Evolutionary conservation across 1,140 invertebrate species (phyloP).

Genomic region (Pygmarrhopalites habei): DNA sequence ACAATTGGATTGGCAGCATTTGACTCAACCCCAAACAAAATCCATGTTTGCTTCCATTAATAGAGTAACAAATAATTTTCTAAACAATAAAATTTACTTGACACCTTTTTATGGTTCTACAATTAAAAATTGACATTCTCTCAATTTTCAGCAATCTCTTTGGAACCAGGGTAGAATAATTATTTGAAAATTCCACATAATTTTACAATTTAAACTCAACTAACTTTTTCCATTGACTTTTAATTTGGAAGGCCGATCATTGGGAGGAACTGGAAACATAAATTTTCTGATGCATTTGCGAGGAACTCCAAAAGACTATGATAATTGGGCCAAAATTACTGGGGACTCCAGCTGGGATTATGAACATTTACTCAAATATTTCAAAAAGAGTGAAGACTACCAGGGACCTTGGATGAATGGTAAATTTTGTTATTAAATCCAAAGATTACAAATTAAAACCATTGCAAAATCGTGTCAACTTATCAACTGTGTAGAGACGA

Average conservation of each 20-base stretch:
- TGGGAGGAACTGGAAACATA: conserved; percentile 15
- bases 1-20: conserved; percentile 16
- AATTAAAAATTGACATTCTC: too few species aligned
- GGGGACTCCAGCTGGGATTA: conserved; percentile 53
- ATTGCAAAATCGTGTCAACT: too few species aligned
- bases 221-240: too few species aligned
- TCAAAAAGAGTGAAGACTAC: conserved; percentile 70
- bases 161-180: too few species aligned
- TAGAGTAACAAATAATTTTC: too few species aligned
- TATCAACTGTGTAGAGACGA: conserved; percentile 10
- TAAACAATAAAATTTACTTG: too few species aligned
- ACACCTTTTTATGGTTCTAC: too few species aligned
- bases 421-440: too few species aligned
- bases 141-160: conserved; percentile 4
- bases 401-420: conserved; percentile 15
- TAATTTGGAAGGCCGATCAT: conserved; percentile 8
- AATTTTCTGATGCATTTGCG: conserved; percentile 21
- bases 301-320: conserved; percentile 48
- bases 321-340: conserved; percentile 51
- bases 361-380: conserved; percentile 64
- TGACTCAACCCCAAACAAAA: conserved; percentile 8
- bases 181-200: too few species aligned
- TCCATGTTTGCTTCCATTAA: conserved; percentile 9
- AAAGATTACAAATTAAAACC: too few species aligned
- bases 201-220: too few species aligned